Conservation (phyloP, 2,113 vertebrate species). For the Laterallus jamaicensis region DNA sequence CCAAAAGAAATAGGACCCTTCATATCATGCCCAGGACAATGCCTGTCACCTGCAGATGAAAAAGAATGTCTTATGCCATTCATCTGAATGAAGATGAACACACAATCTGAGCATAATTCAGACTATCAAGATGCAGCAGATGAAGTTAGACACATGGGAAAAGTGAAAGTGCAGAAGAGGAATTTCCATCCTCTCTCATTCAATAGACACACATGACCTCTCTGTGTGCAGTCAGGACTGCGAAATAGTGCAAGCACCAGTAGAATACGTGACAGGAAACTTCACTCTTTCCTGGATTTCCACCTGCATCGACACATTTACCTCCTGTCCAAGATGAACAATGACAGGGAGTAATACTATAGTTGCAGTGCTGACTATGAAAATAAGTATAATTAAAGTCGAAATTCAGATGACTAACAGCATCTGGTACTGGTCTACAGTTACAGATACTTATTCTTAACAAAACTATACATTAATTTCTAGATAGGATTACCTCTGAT, state of each 20-base stretch:
- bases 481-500: neutral
- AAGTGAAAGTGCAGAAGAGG: neutral
- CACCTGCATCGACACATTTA: neutral
- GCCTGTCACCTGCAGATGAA: neutral
- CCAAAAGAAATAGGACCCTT: neutral
- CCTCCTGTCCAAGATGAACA: neutral
- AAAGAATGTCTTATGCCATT: neutral
- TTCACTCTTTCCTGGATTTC: neutral
- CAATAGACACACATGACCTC: fast-evolving
- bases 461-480: neutral
- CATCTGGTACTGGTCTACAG: neutral
- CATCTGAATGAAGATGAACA: neutral
- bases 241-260: neutral
- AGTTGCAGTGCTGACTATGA: neutral
- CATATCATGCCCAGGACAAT: neutral
- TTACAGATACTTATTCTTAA: neutral
- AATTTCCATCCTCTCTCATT: neutral
- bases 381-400: neutral
- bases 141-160: neutral
- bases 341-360: neutral
- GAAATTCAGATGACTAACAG: neutral
- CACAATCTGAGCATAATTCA: fast-evolving
- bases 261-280: fast-evolving
- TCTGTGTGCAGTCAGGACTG: neutral
- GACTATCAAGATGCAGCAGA: neutral